These are phyloP conservation scores for Drosophila testacea DNA, from an alignment of 2,888 invertebrate genomes.

Conservation along the genomic window DNA sequence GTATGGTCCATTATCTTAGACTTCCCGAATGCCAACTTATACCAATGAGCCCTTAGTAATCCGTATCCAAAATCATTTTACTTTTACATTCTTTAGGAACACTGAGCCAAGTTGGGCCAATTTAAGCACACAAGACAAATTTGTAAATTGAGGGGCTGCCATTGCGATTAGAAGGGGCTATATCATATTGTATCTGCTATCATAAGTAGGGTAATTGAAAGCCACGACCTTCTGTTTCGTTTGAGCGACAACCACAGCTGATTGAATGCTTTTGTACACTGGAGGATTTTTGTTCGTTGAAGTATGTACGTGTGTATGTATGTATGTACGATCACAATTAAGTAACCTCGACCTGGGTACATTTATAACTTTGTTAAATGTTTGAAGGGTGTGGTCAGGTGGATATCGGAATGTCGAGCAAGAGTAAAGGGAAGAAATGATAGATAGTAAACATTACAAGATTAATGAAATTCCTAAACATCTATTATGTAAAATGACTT, in stretches of 20 bases:
- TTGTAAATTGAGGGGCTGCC: constrained; percentile 39
- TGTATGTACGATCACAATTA: constrained; percentile 23
- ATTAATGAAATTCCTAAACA: constrained; percentile 14
- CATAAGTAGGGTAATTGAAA: constrained; percentile 66
- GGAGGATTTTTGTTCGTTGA: constrained; percentile 42
- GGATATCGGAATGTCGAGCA: constrained; percentile 29
- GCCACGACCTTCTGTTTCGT: constrained; percentile 58
- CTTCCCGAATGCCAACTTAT: constrained; percentile 11
- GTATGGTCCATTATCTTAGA: constrained; percentile 23
- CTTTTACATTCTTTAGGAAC: constrained; percentile 10
- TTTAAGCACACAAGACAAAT: constrained; percentile 20
- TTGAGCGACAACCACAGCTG: constrained; percentile 61
- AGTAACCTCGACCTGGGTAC: constrained; percentile 41
- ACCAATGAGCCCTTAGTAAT: background rate
- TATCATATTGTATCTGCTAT: constrained; percentile 36
- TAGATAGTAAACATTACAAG: constrained; percentile 11
- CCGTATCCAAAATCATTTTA: background rate
- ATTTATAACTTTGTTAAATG: background rate
- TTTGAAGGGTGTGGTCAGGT: constrained; percentile 43
- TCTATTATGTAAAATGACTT: constrained; percentile 1
- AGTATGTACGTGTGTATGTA: constrained; percentile 14
- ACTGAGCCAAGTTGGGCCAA: background rate
- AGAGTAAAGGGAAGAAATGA: constrained; percentile 13
- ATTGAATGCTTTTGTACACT: constrained; percentile 55
- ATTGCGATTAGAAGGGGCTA: constrained; percentile 58